Conservation (phyloP, 2,797 vertebrate species). For the Strix occidentalis region DNA sequence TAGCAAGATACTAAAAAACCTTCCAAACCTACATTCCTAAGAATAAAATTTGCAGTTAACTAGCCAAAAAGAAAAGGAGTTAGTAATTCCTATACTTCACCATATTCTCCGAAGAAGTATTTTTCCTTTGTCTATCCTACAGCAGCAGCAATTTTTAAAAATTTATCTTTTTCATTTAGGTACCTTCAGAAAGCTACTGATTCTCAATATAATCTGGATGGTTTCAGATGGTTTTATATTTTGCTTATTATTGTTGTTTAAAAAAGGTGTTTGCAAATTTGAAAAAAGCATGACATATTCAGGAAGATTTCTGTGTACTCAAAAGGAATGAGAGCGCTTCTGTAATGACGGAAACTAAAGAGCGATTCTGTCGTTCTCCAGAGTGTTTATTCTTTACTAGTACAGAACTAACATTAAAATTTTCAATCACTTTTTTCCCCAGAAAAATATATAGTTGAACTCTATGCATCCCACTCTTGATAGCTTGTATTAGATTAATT, state of each 20-base stretch:
- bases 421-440: background rate
- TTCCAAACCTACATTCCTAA: background rate
- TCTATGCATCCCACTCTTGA: background rate
- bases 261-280: background rate
- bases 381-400: background rate
- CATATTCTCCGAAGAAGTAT: background rate
- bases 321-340: background rate
- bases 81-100: background rate
- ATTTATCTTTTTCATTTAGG: background rate
- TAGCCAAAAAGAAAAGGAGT: background rate
- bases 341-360: background rate
- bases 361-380: background rate
- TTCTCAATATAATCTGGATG: background rate
- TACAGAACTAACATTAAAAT: background rate
- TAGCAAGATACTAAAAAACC: background rate
- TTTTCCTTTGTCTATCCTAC: background rate
- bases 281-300: background rate
- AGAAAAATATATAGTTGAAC: background rate
- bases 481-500: background rate
- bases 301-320: background rate
- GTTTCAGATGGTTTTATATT: background rate
- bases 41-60: background rate
- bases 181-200: background rate
- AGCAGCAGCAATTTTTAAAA: background rate
- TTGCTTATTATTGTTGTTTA: background rate